Base-by-base conservation (phyloP, 1,140 invertebrate genomes). In the Notospermus geniculatus region DNA sequence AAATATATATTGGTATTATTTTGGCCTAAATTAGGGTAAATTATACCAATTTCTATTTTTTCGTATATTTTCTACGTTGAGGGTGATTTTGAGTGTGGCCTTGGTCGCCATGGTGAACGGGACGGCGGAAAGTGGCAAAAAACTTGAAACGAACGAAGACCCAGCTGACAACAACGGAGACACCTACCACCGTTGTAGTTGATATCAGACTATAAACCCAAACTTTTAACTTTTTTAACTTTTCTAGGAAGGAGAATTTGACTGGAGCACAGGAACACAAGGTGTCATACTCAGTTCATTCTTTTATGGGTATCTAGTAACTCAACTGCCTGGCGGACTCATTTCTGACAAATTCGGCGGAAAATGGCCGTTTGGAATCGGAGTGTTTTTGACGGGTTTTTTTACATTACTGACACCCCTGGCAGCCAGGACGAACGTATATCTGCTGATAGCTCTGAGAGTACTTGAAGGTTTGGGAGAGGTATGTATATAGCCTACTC, bases 71-170 rank as follows among this genome's bases (percentile, higher is more conserved):
- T n/a, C n/a, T n/a, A n/a, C n/a, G n/a, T n/a, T n/a, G n/a, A n/a
- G n/a, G n/a, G n/a, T n/a, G n/a, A n/a, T n/a, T 76, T 89, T 96
- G 87, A 94, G 91, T 0, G 91, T 95, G 29, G 92, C 92, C n/a
- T 93, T 96, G 67, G 92, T 96, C 27, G 91, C 91, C 2, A 96
- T 95, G 93, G 92, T 94, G 70, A 86, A 36, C 32, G 11, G 19
- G n/a, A 22, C 22, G 1, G n/a, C 30, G 17, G 19, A 7, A 28
- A 30, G 11, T 9, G 27, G 27, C 5, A 28, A 29, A 2, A 23
- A 1, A 15, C 22, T 17, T 28, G 17, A 29, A 13, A 28, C 15
- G 32, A 4, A 36, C 5, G 32, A 36, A 15, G 4, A 15, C 15
- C 32, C 32, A 36, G 32, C 15, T 15, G 32, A 36, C 15, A 36